phyloP scores from a whole-genome alignment of 1,140 invertebrate species.

The Adelges cooleyi region DNA sequence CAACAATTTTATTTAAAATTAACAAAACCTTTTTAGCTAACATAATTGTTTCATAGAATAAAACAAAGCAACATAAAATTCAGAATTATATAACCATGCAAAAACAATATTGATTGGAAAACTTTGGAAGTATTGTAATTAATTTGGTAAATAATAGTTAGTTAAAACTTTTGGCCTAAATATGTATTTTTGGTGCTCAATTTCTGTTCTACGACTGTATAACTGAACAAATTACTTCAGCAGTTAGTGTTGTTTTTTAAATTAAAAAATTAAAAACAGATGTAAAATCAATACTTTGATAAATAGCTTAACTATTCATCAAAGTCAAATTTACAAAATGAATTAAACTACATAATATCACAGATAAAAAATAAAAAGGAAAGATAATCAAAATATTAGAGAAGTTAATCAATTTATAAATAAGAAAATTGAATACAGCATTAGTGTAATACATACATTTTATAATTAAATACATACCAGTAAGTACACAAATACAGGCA shows the following conservation, averaged over 20 bases:
- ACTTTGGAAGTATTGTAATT: neutral
- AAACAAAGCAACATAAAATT: neutral
- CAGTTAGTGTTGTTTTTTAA: no score
- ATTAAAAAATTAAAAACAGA: no score
- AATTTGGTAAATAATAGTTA: neutral
- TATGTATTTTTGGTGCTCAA: no score
- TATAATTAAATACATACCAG: constrained; percentile 44
- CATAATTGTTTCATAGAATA: no score
- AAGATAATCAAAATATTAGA: neutral
- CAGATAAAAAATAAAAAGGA: neutral
- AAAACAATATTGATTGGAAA: neutral
- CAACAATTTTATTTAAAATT: no score
- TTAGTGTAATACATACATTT: neutral
- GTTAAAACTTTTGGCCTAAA: no score
- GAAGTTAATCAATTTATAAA: neutral
- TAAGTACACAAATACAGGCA: constrained; percentile 88
- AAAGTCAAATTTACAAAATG: neutral
- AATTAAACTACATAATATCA: neutral
- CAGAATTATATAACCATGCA: no score
- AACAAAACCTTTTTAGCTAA: no score
- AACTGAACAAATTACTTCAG: no score
- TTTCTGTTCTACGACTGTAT: no score
- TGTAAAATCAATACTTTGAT: neutral
- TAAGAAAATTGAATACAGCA: neutral
- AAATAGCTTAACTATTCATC: neutral